These are phyloP conservation scores for Aptenodytes forsteri DNA, from an alignment of 2,113 vertebrate species.

Conservation along the genomic window DNA sequence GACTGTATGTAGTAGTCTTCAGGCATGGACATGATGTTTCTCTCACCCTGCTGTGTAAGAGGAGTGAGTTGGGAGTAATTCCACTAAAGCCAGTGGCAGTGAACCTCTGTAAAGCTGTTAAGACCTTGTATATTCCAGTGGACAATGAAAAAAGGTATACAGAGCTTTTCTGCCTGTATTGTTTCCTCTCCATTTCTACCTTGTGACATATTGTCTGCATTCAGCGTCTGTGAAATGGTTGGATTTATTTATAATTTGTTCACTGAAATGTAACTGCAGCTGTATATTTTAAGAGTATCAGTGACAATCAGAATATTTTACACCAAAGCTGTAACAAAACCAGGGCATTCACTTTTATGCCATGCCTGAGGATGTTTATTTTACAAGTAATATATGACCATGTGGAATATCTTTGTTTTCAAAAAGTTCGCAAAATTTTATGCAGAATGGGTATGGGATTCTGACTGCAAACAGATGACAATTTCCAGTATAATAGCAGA, in stretches of 20 bases:
- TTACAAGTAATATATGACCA: neutral
- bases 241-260: constrained; percentile 11
- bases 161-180: neutral
- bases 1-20: neutral
- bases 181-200: neutral
- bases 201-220: neutral
- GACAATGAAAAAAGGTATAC: neutral
- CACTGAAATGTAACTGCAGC: neutral
- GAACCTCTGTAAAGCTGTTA: neutral
- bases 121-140: neutral
- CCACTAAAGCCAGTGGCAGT: neutral
- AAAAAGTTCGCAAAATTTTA: neutral
- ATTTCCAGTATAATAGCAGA: neutral
- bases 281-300: neutral
- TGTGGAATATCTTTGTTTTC: neutral
- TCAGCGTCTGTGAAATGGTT: neutral
- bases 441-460: neutral
- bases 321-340: neutral
- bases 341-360: neutral
- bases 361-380: neutral
- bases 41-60: neutral
- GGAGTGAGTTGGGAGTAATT: neutral
- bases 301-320: neutral
- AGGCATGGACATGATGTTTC: neutral
- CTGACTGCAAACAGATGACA: neutral